These are phyloP conservation scores for Drosophila suzukii DNA, from an alignment of 1,140 invertebrate species.

Conservation along the genomic window DNA sequence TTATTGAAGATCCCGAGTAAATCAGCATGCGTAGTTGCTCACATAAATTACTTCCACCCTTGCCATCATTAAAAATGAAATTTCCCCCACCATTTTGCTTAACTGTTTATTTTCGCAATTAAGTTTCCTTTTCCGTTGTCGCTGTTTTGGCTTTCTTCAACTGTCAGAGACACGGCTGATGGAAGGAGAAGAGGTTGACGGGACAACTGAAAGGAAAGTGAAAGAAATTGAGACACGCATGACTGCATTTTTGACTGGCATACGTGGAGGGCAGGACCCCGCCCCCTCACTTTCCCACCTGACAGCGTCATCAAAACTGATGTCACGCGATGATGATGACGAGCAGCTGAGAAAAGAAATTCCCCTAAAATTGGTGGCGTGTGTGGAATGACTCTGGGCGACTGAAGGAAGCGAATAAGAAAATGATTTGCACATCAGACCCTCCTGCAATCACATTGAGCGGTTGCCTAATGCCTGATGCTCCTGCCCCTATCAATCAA, in stretches of 20 bases:
- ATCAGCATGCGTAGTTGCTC: neutral
- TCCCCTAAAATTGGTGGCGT: slow-evolving; percentile 32
- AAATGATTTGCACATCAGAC: slow-evolving; percentile 48
- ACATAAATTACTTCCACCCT: slow-evolving; percentile 9
- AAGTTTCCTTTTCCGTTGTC: slow-evolving; percentile 35
- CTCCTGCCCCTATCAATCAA: slow-evolving; percentile 21
- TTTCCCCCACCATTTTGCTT: slow-evolving; percentile 11
- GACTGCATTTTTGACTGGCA: slow-evolving; percentile 58
- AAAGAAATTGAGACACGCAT: slow-evolving; percentile 46
- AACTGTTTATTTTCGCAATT: slow-evolving; percentile 45
- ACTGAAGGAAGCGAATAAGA: slow-evolving; percentile 27
- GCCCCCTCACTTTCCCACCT: slow-evolving; percentile 1
- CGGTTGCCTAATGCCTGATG: slow-evolving; percentile 4
- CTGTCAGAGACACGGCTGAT: slow-evolving; percentile 20
- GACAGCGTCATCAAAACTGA: slow-evolving; percentile 43
- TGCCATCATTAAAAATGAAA: slow-evolving; percentile 11
- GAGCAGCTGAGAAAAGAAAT: slow-evolving; percentile 19
- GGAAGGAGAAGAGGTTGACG: neutral
- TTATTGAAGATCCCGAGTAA: neutral
- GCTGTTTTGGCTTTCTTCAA: slow-evolving; percentile 21
- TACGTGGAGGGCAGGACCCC: slow-evolving; percentile 19
- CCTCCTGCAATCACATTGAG: slow-evolving; percentile 49
- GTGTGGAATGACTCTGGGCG: slow-evolving; percentile 35
- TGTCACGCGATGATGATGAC: slow-evolving; percentile 43
- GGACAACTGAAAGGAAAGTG: slow-evolving; percentile 18